Evolutionary conservation across 2,888 invertebrate genomes (phyloP).

Genomic region (Pristionchus entomophagus): DNA sequence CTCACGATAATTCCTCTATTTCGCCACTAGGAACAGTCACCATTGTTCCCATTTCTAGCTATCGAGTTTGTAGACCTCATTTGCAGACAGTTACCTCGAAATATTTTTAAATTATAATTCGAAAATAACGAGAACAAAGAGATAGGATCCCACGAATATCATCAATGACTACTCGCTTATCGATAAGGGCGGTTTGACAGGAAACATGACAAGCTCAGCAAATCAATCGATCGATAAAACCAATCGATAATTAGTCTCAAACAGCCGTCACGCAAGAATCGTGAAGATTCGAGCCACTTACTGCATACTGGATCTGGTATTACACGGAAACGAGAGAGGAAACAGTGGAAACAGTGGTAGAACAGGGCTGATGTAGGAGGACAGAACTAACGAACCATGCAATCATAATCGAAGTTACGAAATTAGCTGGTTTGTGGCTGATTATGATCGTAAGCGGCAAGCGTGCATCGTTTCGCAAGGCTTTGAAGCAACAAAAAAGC

Average conservation of each 20-base stretch:
- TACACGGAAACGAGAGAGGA: background rate
- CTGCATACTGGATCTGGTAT: slow-evolving; percentile 13
- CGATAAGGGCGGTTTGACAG: slow-evolving; percentile 13
- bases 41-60: too few species aligned
- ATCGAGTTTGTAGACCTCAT: too few species aligned
- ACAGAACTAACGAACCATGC: too few species aligned
- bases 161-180: background rate
- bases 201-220: background rate
- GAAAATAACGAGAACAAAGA: too few species aligned
- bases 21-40: background rate
- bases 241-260: background rate
- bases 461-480: background rate
- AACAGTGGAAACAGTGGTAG: background rate
- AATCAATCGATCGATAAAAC: background rate
- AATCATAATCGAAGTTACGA: too few species aligned
- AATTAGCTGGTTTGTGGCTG: too few species aligned
- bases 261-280: background rate
- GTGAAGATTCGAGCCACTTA: slow-evolving; percentile 28
- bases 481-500: slow-evolving; percentile 21
- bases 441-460: too few species aligned
- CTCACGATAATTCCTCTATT: background rate
- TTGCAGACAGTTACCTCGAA: too few species aligned
- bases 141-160: background rate
- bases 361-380: too few species aligned
- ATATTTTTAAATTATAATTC: too few species aligned